Percentiles rank a stretch among this genome's conserved stretches.
Evolutionary conservation across 2,113 vertebrate genomes (phyloP).

Genomic region (Pandion haliaetus): DNA sequence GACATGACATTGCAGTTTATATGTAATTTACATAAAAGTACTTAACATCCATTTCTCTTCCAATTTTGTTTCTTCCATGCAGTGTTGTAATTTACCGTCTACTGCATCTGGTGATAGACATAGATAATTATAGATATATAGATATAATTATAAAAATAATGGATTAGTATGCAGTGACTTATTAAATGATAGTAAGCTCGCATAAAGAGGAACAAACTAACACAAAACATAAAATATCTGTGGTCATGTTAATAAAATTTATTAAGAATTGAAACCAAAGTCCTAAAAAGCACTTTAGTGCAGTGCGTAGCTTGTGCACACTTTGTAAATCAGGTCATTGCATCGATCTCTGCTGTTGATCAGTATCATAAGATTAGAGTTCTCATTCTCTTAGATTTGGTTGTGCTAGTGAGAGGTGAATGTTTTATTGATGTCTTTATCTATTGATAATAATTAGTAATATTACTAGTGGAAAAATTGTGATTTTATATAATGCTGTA

Average conservation of each 20-base stretch:
- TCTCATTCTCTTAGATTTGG: background rate
- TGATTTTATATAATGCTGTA: background rate
- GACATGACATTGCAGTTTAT: background rate
- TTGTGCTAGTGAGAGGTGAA: background rate
- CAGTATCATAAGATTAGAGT: background rate
- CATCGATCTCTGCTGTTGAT: background rate
- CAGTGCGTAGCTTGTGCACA: background rate
- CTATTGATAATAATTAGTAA: background rate
- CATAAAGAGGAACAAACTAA: background rate
- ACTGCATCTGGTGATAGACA: background rate
- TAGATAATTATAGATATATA: background rate
- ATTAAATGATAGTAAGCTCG: background rate
- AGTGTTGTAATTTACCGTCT: background rate
- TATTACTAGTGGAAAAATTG: background rate
- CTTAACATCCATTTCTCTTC: background rate
- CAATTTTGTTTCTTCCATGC: background rate
- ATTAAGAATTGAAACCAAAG: background rate
- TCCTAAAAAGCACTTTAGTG: background rate
- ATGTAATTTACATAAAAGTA: background rate
- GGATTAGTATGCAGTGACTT: background rate
- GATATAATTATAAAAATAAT: background rate
- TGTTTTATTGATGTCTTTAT: background rate
- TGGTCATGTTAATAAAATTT: background rate
- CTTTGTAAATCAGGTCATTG: background rate
- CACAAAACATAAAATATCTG: background rate